phyloP scores from a whole-genome alignment of 2,113 vertebrate species.

The Nothobranchius kuhntae region DNA sequence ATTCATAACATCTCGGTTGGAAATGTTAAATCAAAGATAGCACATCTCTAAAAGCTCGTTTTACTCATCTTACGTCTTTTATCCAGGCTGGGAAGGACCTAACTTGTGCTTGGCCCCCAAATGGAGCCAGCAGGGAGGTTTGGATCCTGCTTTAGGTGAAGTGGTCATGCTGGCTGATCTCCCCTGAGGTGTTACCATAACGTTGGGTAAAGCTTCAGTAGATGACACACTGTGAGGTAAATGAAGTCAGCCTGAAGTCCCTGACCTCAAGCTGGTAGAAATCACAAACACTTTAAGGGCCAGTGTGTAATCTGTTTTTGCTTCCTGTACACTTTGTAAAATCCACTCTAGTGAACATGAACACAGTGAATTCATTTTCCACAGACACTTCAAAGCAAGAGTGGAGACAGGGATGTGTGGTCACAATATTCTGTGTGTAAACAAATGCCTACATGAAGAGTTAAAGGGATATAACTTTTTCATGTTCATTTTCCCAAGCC shows the following conservation, averaged over 20 bases:
- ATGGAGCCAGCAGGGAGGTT: constrained; percentile 26
- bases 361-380: not conserved
- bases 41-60: constrained; percentile 18
- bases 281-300: not conserved
- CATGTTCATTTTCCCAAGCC: too few species aligned
- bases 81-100: constrained; percentile 28
- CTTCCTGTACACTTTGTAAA: not conserved
- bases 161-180: constrained; percentile 16
- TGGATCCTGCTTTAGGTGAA: constrained; percentile 32
- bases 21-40: constrained; percentile 29
- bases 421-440: not conserved
- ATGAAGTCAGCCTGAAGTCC: constrained; percentile 24
- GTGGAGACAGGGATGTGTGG: not conserved
- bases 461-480: too few species aligned
- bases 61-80: constrained; percentile 5
- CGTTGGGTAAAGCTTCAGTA: constrained; percentile 2
- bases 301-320: not conserved
- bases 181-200: constrained; percentile 13
- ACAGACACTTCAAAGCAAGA: not conserved
- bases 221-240: constrained; percentile 31
- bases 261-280: not conserved
- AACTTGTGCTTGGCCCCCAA: constrained; percentile 20
- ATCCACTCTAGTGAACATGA: not conserved
- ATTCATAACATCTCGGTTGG: constrained; percentile 5
- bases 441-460: too few species aligned